Conservation (phyloP, 1,140 invertebrate species). For the Galleria mellonella region DNA sequence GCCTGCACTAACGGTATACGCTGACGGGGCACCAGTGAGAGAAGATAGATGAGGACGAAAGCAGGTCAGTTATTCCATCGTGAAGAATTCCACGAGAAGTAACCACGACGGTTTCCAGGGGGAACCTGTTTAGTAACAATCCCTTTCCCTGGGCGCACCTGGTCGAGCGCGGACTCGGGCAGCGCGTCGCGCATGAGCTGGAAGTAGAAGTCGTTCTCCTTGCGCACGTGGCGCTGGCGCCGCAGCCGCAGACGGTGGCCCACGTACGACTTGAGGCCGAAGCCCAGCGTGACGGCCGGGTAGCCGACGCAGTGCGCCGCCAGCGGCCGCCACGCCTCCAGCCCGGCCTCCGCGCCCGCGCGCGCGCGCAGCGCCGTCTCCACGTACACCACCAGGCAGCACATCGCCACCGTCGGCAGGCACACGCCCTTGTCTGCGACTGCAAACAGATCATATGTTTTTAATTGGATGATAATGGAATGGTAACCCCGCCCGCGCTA, state of each 20-base stretch:
- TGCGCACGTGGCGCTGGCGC: constrained; percentile 93
- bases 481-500: too few relatives aligned
- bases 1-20: too few relatives aligned
- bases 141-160: constrained; percentile 18
- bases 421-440: constrained; percentile 92
- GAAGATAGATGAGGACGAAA: too few relatives aligned
- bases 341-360: constrained; percentile 78
- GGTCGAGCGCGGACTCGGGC: constrained; percentile 81
- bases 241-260: constrained; percentile 93
- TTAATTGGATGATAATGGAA: too few relatives aligned
- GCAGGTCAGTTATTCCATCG: too few relatives aligned
- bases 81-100: too few relatives aligned
- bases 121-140: too few relatives aligned
- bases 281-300: constrained; percentile 97
- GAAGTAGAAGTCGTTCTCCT: constrained; percentile 97
- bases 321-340: constrained; percentile 96
- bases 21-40: too few relatives aligned
- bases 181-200: constrained; percentile 93
- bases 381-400: constrained; percentile 96
- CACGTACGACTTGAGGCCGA: constrained; percentile 96
- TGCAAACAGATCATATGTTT: constrained; percentile 12
- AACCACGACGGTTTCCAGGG: too few relatives aligned
- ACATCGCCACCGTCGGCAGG: constrained; percentile 94
- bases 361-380: constrained; percentile 91
- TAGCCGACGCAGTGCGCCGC: constrained; percentile 99